Evolutionary conservation across 64 coral and sea anemone species (phyloP).

Genomic region (Montipora efflorescens): DNA sequence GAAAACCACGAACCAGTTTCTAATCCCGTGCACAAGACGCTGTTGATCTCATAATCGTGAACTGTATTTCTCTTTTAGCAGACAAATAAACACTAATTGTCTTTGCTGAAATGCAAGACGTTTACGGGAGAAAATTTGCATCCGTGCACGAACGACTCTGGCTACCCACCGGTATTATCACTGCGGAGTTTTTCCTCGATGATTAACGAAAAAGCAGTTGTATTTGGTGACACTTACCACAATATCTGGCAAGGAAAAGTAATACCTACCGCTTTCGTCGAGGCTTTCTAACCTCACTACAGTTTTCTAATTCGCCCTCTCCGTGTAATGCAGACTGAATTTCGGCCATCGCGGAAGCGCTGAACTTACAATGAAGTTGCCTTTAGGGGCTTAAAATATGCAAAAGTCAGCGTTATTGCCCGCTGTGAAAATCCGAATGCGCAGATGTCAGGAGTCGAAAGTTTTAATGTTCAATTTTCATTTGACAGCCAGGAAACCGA

Average conservation of each 20-base stretch:
- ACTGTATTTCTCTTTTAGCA: conserved; percentile 3
- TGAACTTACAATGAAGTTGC: background rate
- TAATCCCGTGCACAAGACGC: background rate
- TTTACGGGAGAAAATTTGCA: background rate
- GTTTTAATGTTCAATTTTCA: background rate
- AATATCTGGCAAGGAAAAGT: background rate
- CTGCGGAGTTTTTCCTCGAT: background rate
- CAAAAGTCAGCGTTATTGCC: background rate
- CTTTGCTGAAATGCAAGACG: background rate
- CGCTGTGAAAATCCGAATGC: background rate
- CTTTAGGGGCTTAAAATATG: background rate
- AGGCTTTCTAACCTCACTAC: background rate
- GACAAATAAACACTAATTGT: conserved; percentile 14
- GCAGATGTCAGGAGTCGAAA: background rate
- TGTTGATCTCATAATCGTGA: conserved; percentile 11
- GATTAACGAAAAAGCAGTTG: background rate
- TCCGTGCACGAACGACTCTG: background rate
- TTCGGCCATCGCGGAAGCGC: background rate
- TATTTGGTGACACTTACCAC: background rate
- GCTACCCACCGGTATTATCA: too few species aligned
- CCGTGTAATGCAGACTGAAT: background rate
- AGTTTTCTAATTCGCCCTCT: background rate
- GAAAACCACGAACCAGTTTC: background rate
- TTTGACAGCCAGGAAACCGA: background rate
- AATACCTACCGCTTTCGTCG: conserved; percentile 3